Conservation (phyloP, 2,113 vertebrate species). For the Leucopternis melanops region DNA sequence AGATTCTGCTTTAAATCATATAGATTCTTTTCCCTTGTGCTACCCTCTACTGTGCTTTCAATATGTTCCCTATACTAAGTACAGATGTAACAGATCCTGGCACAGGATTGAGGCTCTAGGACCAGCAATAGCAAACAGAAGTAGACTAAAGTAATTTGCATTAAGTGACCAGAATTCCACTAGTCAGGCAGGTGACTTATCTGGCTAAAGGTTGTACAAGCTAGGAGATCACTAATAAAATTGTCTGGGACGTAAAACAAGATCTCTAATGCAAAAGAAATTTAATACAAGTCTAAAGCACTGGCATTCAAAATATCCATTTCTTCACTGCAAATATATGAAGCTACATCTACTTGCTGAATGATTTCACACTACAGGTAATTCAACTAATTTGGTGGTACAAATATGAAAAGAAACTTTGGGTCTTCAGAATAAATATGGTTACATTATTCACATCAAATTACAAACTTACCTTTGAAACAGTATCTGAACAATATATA, state of each 20-base stretch:
- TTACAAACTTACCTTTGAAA: conserved; percentile 66
- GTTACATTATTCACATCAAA: neutral
- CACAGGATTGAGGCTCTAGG: neutral
- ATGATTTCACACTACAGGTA: neutral
- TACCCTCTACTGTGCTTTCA: neutral
- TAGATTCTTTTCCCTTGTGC: neutral
- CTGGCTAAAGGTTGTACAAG: neutral
- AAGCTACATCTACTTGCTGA: neutral
- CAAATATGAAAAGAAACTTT: neutral
- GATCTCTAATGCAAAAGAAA: neutral
- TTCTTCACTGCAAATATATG: neutral
- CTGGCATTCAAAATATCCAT: neutral
- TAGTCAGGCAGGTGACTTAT: neutral
- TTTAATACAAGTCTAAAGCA: neutral
- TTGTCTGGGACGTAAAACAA: neutral
- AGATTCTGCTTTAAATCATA: neutral
- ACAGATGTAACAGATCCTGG: neutral
- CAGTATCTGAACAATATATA: conserved; percentile 64
- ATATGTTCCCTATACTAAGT: neutral
- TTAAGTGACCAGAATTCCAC: neutral
- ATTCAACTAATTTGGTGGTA: neutral
- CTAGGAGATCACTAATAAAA: neutral
- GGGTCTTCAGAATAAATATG: neutral
- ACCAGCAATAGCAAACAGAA: neutral
- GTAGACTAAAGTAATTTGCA: neutral